Conservation (phyloP, 1,140 invertebrate species). For the Sipha flava region DNA sequence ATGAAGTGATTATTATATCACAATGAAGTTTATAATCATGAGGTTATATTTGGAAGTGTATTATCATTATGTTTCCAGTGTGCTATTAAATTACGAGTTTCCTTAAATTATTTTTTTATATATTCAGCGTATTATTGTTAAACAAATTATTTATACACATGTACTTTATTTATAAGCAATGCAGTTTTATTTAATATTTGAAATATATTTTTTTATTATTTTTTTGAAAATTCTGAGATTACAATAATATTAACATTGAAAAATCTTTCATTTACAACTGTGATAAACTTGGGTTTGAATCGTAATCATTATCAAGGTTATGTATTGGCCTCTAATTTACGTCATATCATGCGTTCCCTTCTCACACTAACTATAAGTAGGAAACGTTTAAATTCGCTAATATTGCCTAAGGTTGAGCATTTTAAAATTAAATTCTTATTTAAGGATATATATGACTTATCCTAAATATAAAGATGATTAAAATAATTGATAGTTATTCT, state of each 20-base stretch:
- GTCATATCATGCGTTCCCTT: conserved; percentile 21
- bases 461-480: neutral
- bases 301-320: conserved; percentile 32
- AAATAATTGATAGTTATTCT: too few relatives aligned
- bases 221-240: neutral
- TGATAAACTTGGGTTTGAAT: conserved; percentile 27
- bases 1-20: too few relatives aligned
- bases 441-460: neutral
- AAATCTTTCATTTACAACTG: neutral
- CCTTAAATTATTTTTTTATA: too few relatives aligned
- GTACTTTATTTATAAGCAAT: too few relatives aligned
- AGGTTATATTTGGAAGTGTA: too few relatives aligned
- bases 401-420: neutral
- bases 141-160: too few relatives aligned
- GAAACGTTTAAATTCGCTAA: neutral
- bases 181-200: neutral
- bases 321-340: conserved; percentile 29
- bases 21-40: too few relatives aligned
- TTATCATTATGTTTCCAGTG: too few relatives aligned
- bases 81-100: too few relatives aligned
- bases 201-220: neutral
- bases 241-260: neutral
- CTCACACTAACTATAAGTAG: neutral
- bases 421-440: neutral
- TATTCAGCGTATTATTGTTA: too few relatives aligned